Base-by-base conservation (phyloP, 2,888 invertebrate species). In the Drosophila merina region DNA sequence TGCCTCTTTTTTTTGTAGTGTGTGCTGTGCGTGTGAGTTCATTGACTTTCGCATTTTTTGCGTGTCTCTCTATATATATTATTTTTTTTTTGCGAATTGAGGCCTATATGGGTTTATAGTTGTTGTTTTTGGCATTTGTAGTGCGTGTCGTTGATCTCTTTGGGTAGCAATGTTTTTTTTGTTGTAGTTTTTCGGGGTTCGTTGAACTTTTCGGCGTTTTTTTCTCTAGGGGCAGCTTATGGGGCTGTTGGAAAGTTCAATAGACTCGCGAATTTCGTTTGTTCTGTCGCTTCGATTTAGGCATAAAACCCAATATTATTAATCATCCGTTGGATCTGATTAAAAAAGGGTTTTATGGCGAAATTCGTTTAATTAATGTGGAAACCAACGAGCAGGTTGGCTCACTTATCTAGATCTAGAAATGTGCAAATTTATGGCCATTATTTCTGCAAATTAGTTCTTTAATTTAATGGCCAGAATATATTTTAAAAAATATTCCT, bases 81-180 rank as follows among this genome's bases (percentile, higher is more conserved):
- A 20, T 20, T 20, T 20, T 28, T 28, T 60, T 58, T 55, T 55
- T 44, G 54, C 49, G 40, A 60, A 62, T 55, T 48, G 40, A 42
- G 40, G 40, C 40, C 40, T 42, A 42, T 58, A 38, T 49, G 60
- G 40, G 69, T 49, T 63, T 74, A 44, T 72, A 55, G 62, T 57
- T 75, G 56, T 44, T 72, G 54, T 64, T 63, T 57, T 33, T 31
- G 36, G 40, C 54, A 51, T 66, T 78, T 75, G 36, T 72, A 62
- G 80, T 86, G 86, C 84, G 86, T 88, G 87, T 88, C 87, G 86
- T 86, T 86, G 88, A 88, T 87, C 87, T 84, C 73, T 76, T 50
- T 49, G 74, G 68, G 72, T 62, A 57, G 38, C 54, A 62, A 48
- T 64, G 58, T 26, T 54, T 66, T 66, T 20, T 8, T 54, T 26